A percentile compares a stretch with the other conserved stretches of the same genome.
These are phyloP conservation scores for Octopus sinensis DNA, from an alignment of 1,140 invertebrate species.

Conservation along the genomic window DNA sequence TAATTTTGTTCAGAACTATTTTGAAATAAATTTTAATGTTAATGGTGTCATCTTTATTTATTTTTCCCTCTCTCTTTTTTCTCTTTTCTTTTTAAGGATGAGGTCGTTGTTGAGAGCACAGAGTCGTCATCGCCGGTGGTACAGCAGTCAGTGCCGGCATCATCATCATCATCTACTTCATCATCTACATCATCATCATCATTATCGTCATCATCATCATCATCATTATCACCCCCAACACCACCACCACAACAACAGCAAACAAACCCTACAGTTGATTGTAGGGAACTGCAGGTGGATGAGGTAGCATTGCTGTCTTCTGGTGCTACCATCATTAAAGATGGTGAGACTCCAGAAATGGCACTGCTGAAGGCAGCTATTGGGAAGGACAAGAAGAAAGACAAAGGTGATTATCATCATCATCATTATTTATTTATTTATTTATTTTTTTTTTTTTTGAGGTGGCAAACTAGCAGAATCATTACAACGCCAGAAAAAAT, in stretches of 20 bases:
- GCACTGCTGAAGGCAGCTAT: background rate
- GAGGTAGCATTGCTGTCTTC: background rate
- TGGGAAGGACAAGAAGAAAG: constrained; percentile 3
- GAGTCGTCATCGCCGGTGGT: background rate
- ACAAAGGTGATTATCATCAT: background rate
- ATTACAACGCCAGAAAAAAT: too few relatives aligned
- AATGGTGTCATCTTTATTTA: background rate
- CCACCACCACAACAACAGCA: background rate
- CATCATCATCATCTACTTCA: too few relatives aligned
- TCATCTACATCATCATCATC: too few relatives aligned
- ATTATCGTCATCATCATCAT: too few relatives aligned
- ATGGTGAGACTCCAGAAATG: constrained; percentile 12
- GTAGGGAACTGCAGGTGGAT: background rate
- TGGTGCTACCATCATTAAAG: constrained; percentile 6
- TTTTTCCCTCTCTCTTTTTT: background rate
- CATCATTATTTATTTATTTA: too few relatives aligned
- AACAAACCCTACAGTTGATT: background rate
- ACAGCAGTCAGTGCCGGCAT: background rate
- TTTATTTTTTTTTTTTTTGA: too few relatives aligned
- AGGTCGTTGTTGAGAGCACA: background rate
- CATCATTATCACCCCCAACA: background rate
- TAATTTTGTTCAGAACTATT: too few relatives aligned
- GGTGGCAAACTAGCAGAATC: too few relatives aligned
- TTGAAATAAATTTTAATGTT: too few relatives aligned
- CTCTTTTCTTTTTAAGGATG: background rate